A percentile compares a stretch with the other conserved stretches of the same genome.
Conservation (phyloP, 2,888 invertebrate genomes). For the Diplazon laetatorius region DNA sequence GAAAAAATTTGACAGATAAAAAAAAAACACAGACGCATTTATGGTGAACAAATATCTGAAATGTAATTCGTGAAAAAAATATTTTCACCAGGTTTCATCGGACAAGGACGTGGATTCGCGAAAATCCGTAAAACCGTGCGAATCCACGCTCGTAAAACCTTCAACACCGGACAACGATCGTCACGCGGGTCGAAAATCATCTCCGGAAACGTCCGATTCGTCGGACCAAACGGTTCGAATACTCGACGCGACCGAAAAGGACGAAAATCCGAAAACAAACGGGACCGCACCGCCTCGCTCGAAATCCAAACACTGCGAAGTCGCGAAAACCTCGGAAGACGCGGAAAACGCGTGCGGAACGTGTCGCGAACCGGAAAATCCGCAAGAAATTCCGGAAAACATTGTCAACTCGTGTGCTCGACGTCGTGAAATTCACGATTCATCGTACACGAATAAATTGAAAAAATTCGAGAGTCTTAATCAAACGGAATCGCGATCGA, state of each 20-base stretch:
- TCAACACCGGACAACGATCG: constrained; percentile 83
- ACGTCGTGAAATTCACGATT: constrained; percentile 57
- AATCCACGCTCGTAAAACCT: constrained; percentile 39
- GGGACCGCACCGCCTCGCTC: constrained; percentile 27
- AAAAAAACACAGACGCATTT: too few species aligned
- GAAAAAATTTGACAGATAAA: too few species aligned
- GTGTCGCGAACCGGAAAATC: constrained; percentile 29
- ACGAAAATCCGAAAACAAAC: constrained; percentile 70
- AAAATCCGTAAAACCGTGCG: constrained; percentile 62
- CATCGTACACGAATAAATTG: constrained; percentile 77
- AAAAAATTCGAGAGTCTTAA: constrained; percentile 79
- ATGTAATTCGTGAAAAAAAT: too few species aligned
- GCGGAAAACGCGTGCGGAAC: constrained; percentile 54
- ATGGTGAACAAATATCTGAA: too few species aligned
- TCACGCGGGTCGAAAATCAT: constrained; percentile 65
- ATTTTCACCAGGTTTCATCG: constrained; percentile 75
- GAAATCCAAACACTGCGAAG: constrained; percentile 70
- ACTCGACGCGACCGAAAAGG: constrained; percentile 81
- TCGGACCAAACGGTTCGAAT: constrained; percentile 64
- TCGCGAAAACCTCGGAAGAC: constrained; percentile 61
- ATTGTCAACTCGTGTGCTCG: not conserved
- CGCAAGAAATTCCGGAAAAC: constrained; percentile 28
- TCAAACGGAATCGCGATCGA: constrained; percentile 80
- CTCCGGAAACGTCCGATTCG: constrained; percentile 57
- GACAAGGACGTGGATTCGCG: constrained; percentile 81